Percentiles rank a stretch among this genome's conserved stretches.
These are phyloP conservation scores for Pediacus dermestoides DNA, from an alignment of 2,888 invertebrate genomes.

Conservation along the genomic window DNA sequence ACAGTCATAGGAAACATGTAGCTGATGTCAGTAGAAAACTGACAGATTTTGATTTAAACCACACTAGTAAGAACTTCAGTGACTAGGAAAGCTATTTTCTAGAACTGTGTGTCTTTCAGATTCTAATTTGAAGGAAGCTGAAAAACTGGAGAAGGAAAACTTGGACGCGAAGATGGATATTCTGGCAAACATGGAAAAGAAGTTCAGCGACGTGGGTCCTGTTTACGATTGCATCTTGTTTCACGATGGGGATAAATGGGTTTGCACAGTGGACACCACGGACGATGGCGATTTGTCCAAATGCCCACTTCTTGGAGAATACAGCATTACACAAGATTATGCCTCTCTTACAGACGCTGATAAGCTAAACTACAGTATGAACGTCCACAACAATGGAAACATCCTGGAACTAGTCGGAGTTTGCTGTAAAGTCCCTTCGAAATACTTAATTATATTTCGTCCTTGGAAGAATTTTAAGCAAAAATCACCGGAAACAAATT, in stretches of 20 bases:
- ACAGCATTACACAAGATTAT: conserved; percentile 73
- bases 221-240: conserved; percentile 92
- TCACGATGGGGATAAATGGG: conserved; percentile 89
- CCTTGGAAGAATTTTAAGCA: too few species aligned
- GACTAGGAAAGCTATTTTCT: conserved; percentile 5
- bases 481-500: too few species aligned
- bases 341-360: conserved; percentile 72
- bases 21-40: conserved; percentile 76
- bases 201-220: conserved; percentile 81
- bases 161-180: conserved; percentile 82
- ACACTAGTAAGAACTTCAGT: conserved; percentile 19
- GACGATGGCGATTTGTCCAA: conserved; percentile 76
- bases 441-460: too few species aligned
- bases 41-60: conserved; percentile 65
- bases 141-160: conserved; percentile 85
- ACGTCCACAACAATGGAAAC: conserved; percentile 88
- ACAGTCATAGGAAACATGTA: conserved; percentile 70
- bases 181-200: conserved; percentile 79
- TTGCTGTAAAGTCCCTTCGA: conserved; percentile 93
- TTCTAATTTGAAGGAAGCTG: conserved; percentile 50
- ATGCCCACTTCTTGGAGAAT: conserved; percentile 78
- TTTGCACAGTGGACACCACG: conserved; percentile 80
- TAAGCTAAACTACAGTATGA: conserved; percentile 82
- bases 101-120: conserved; percentile 18
- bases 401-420: conserved; percentile 89